A percentile compares a stretch with the other conserved stretches of the same genome.
phyloP scores from a whole-genome alignment of 2,797 vertebrate genomes.

The Cuculus canorus region DNA sequence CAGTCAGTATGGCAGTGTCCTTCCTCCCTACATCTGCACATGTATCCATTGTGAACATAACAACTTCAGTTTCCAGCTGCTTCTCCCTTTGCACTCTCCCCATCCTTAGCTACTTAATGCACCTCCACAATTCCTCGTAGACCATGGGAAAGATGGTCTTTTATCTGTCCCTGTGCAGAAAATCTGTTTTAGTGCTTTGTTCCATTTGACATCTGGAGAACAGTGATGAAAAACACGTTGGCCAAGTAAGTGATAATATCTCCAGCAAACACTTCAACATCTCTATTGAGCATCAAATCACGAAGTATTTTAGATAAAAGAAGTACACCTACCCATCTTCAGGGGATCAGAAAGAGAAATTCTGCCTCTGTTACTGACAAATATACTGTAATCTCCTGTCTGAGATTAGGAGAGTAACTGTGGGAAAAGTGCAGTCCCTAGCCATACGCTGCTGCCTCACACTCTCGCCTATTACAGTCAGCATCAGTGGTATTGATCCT shows the following conservation, averaged over 20 bases:
- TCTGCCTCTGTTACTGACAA: not conserved
- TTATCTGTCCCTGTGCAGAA: not conserved
- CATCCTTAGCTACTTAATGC: not conserved
- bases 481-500: not conserved
- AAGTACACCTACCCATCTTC: not conserved
- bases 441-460: not conserved
- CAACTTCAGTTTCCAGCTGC: not conserved
- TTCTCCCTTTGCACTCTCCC: not conserved
- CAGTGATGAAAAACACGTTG: not conserved
- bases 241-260: too few species aligned
- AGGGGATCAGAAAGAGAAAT: not conserved
- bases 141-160: not conserved
- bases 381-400: not conserved
- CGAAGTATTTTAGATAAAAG: not conserved
- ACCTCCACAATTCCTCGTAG: not conserved
- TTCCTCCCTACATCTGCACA: not conserved
- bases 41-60: not conserved
- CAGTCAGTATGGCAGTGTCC: not conserved
- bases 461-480: not conserved
- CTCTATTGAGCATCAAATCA: not conserved
- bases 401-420: not conserved
- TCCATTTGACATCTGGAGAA: not conserved
- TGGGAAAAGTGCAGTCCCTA: not conserved
- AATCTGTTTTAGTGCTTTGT: not conserved
- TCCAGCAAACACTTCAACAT: not conserved